Base-by-base conservation (phyloP, 1,140 invertebrate genomes). In the Paralvinella palmiformis region DNA sequence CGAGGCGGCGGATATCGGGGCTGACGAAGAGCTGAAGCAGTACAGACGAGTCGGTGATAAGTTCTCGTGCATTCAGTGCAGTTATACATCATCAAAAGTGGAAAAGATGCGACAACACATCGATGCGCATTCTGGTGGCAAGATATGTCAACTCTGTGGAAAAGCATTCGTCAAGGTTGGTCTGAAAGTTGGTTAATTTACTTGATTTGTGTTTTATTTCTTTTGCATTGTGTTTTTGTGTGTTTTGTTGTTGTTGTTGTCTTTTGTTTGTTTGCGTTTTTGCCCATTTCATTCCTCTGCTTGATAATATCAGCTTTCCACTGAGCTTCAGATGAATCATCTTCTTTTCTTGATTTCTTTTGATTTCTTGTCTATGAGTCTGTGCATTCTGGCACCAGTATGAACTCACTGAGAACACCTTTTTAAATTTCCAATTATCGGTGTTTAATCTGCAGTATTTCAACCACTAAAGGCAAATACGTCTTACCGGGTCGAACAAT, bases 91-190 rank as follows among this genome's bases (percentile, higher is more conserved):
- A 13, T 10, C 27, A 31, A 27, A 32, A 3, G 27, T 31, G 55
- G n/a, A 27, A 1, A 57, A 57, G 55, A 57, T 57, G 13, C 27
- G 1, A n/a, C 55, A 57, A 17, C 55, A 57, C 17, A 10, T 57
- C 20, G 33, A 57, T 6, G 55, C 55, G 5, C 55, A 57, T 33
- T 1, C 6, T 31, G 55, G 55, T 22, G 20, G 33, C 20, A 15
- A 31, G 27, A 57, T 57, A 6, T 57, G 55, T 57, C 24, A 57
- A n/a, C 24, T 31, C 13, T 57, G 55, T 36, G 55, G 55, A 5
- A 57, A 57, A 33, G 55, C 55, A 5, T 57, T 57, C n/a, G 33
- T 57, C 27, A 27, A 57, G 55, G 55, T 57, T 31, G 6, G 55
- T 32, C 20, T 27, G 5, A 41, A 41, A 41, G 10, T 41, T 41